Evolutionary conservation across 2,113 vertebrate species (phyloP).

Genomic region (Gymnocephalus cernua): DNA sequence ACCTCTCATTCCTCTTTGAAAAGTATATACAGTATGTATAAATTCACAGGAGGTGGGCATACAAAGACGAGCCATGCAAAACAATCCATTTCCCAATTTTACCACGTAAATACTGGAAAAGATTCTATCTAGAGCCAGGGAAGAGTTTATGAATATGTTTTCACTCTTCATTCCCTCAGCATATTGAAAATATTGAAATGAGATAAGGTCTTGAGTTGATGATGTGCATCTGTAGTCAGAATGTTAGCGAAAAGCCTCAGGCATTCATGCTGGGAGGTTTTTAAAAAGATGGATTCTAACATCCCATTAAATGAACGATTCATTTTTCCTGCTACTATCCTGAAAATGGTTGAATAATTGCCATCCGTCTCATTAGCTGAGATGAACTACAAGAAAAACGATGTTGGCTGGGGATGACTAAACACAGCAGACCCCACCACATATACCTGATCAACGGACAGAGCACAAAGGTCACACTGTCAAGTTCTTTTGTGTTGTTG

Average conservation of each 20-base stretch:
- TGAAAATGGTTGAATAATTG: not conserved
- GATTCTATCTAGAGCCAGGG: constrained; percentile 52
- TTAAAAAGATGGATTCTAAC: not conserved
- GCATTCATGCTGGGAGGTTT: constrained; percentile 4
- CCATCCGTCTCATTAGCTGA: not conserved
- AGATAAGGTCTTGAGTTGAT: constrained; percentile 25
- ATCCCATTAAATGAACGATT: not conserved
- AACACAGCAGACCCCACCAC: not conserved
- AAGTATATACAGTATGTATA: not conserved
- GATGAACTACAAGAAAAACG: not conserved
- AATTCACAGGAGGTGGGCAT: constrained; percentile 39
- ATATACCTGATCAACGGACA: not conserved
- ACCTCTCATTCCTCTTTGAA: constrained; percentile 2
- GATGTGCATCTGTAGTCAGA: not conserved
- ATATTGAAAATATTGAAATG: constrained; percentile 38
- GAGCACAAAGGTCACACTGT: not conserved
- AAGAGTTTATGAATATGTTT: constrained; percentile 69
- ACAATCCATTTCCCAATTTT: constrained; percentile 47
- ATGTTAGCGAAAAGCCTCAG: not conserved
- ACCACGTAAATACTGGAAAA: constrained; percentile 45
- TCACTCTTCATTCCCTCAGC: constrained; percentile 58
- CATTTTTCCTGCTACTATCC: not conserved
- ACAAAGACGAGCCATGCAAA: constrained; percentile 18
- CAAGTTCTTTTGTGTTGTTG: not conserved
- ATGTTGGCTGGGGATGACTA: not conserved